Evolutionary conservation across 2,888 invertebrate genomes (phyloP), one percentile per base, ranked within the genome.

Genomic region (Phaonia tiefii): DNA sequence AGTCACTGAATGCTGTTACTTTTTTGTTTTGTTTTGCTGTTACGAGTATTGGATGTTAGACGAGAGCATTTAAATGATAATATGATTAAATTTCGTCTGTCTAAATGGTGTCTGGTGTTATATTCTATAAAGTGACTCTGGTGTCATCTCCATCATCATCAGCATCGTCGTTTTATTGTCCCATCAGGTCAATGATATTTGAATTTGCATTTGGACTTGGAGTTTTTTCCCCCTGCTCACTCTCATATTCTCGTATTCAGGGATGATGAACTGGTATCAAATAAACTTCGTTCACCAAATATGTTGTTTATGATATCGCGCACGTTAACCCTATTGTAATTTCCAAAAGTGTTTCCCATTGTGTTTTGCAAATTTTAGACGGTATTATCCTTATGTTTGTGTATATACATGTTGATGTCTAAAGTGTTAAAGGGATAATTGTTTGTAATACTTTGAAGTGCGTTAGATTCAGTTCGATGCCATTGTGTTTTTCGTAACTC

Each of bases 41-140:
- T 51, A 39, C 60, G n/a, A 22, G 46, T 69, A 17, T 15, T 31
- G 39, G 10, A 44, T 15, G 10, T 60, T 60, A 37, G 71, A 54
- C 31, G 31, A 56, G 31, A 56, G 20, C 22, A 58, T 77, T 58
- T 44, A 63, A 66, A 77, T 67, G 77, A 63, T 80, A 77, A 80
- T 75, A 56, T 78, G 71, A 81, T 81, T 81, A 75, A 65, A 75
- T 77, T 63, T 46, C 37, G 74, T 81, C 66, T 77, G 37, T 70
- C 54, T 58, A 31, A 65, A 44, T 54, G 77, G 8, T 60, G 63
- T 80, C 74, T 80, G 58, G 74, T 37, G 65, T 22, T 31, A 58
- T 58, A 60, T 44, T 37, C 54, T 71, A 74, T 37, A 66, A 54
- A 69, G 15, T 56, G 42, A 54, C 15, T 44, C 11, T 22, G 31